Evolutionary conservation across 2,797 vertebrate species (phyloP).

Genomic region (Graptemys geographica): DNA sequence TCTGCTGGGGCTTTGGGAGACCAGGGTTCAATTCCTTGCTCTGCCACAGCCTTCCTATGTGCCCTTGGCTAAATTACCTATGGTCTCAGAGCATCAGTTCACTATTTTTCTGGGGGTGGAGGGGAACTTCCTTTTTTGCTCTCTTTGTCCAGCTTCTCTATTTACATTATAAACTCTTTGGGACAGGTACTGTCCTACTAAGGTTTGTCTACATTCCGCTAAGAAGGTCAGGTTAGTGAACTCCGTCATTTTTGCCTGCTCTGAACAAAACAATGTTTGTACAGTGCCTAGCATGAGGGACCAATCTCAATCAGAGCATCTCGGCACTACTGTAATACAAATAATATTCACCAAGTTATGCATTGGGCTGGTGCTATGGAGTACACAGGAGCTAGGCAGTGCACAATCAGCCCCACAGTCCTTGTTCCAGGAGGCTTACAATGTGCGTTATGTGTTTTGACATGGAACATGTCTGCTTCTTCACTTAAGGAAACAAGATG

Average conservation of each 20-base stretch:
- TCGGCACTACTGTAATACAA: not conserved
- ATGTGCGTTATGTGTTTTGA: not conserved
- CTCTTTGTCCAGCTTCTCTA: not conserved
- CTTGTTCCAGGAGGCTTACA: not conserved
- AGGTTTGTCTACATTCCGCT: not conserved
- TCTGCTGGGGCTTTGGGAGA: not conserved
- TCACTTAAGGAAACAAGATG: rapidly evolving
- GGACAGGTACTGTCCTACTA: rapidly evolving
- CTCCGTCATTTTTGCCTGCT: not conserved
- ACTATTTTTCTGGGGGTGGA: rapidly evolving
- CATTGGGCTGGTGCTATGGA: not conserved
- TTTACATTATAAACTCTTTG: not conserved
- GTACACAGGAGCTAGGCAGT: not conserved
- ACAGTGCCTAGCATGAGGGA: not conserved
- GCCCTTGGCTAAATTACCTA: not conserved
- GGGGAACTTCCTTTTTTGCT: rapidly evolving
- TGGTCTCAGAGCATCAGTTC: not conserved
- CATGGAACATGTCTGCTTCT: not conserved
- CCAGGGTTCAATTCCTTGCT: not conserved
- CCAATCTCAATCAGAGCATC: not conserved
- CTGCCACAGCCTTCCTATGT: not conserved
- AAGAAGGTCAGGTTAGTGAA: not conserved
- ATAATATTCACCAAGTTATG: not conserved
- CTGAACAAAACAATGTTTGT: not conserved
- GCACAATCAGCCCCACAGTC: not conserved